phyloP scores from a whole-genome alignment of 2,888 invertebrate species.

The Blera fallax region DNA sequence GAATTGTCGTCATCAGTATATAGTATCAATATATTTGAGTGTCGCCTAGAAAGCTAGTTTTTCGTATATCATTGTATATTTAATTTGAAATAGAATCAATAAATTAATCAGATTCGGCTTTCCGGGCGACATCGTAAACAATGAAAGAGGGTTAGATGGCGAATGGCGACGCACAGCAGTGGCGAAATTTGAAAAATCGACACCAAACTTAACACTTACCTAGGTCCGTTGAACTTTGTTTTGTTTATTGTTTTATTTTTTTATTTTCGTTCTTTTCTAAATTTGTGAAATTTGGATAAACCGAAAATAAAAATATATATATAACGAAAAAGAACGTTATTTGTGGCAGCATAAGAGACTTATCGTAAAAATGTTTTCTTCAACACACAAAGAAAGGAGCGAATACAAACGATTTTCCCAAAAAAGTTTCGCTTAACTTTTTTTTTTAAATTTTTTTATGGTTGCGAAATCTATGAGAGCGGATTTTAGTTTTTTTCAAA shows the following conservation, averaged over 20 bases:
- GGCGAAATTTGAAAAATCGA: background rate
- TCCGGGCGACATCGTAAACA: constrained; percentile 17
- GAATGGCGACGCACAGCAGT: background rate
- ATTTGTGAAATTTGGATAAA: constrained; percentile 12
- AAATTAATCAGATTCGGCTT: constrained; percentile 14
- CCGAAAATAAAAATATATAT: background rate
- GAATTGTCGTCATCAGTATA: constrained; percentile 25
- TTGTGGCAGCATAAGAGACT: constrained; percentile 60
- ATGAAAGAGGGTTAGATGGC: constrained; percentile 5
- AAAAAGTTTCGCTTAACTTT: constrained; percentile 35
- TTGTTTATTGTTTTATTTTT: background rate
- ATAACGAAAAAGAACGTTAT: constrained; percentile 31
- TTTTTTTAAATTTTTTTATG: constrained; percentile 34
- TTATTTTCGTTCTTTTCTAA: constrained; percentile 33
- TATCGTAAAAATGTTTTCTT: constrained; percentile 14
- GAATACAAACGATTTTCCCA: constrained; percentile 41
- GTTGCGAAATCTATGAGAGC: constrained; percentile 64
- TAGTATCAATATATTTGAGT: background rate
- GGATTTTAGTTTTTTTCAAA: constrained; percentile 58
- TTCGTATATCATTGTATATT: constrained; percentile 5
- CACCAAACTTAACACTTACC: constrained; percentile 60
- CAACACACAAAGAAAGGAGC: constrained; percentile 38
- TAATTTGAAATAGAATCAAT: constrained; percentile 26
- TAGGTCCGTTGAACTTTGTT: constrained; percentile 49
- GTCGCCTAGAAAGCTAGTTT: constrained; percentile 27